Percentiles rank a stretch among this genome's conserved stretches.
Evolutionary conservation across 2,797 vertebrate genomes (phyloP).

Genomic region (Poeciliopsis infans): DNA sequence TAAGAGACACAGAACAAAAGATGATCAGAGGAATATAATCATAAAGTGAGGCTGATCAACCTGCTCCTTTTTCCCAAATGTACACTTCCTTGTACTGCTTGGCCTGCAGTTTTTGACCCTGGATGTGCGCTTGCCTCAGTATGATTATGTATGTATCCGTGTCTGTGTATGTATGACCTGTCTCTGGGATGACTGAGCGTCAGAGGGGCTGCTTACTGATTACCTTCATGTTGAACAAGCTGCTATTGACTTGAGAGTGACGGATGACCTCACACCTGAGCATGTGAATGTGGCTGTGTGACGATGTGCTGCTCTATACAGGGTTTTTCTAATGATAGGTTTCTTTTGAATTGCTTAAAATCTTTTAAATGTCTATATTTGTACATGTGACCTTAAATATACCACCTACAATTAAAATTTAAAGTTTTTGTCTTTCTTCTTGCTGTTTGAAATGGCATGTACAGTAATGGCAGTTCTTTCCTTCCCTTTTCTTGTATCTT

Average conservation of each 20-base stretch:
- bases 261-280: conserved; percentile 80
- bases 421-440: neutral
- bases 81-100: conserved; percentile 31
- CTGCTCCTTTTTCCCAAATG: conserved; percentile 2
- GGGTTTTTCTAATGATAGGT: conserved; percentile 16
- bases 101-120: conserved; percentile 12
- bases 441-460: conserved; percentile 1
- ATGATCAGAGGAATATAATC: conserved; percentile 13
- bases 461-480: conserved; percentile 21
- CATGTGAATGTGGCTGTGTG: conserved; percentile 56
- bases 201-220: conserved; percentile 91
- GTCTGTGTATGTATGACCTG: conserved; percentile 58
- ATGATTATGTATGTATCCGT: conserved; percentile 19
- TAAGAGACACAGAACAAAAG: conserved; percentile 27
- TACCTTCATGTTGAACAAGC: conserved; percentile 97
- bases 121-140: conserved; percentile 1
- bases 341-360: neutral
- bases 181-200: conserved; percentile 87
- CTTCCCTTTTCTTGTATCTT: conserved; percentile 12
- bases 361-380: neutral
- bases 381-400: neutral
- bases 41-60: conserved; percentile 13
- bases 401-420: neutral
- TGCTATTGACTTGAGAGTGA: conserved; percentile 93
- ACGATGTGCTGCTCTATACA: conserved; percentile 23